A percentile compares a stretch with the other conserved stretches of the same genome.
Conservation (phyloP, 2,113 vertebrate species). For the Girardinichthys multiradiatus region DNA sequence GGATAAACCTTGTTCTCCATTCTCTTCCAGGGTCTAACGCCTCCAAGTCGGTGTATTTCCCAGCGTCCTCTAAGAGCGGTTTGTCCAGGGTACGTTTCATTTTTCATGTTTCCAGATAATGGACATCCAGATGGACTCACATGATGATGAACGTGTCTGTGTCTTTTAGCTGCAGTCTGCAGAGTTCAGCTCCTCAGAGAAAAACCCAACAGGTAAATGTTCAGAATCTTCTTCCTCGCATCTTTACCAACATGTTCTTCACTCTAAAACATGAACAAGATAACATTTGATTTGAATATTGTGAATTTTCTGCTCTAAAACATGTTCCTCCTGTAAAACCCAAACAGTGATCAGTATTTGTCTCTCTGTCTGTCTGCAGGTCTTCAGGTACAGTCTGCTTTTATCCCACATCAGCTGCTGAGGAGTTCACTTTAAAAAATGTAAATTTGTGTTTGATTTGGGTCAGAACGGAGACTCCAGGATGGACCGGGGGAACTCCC, state of each 20-base stretch:
- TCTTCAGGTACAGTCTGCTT: constrained; percentile 54
- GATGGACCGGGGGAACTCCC: constrained; percentile 92
- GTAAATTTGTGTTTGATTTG: not conserved
- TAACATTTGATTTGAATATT: too few species aligned
- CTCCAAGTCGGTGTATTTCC: constrained; percentile 81
- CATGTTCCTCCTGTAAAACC: not conserved
- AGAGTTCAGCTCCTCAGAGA: constrained; percentile 84
- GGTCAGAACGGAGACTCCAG: constrained; percentile 87
- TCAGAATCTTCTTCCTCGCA: too few species aligned
- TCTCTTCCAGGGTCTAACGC: constrained; percentile 73
- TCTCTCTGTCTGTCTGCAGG: constrained; percentile 44
- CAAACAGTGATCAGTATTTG: accelerated
- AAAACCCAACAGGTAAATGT: constrained; percentile 44
- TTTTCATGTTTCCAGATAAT: not conserved
- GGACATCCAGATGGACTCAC: accelerated
- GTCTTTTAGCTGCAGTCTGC: constrained; percentile 86
- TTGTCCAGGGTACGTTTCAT: constrained; percentile 84
- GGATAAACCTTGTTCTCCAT: not conserved
- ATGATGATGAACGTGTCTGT: constrained; percentile 8
- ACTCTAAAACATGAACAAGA: too few species aligned
- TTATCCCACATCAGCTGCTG: not conserved
- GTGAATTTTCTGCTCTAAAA: too few species aligned
- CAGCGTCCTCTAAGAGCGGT: constrained; percentile 77
- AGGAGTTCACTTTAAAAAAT: not conserved
- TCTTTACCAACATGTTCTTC: not conserved